phyloP scores from a whole-genome alignment of 2,113 vertebrate species.

The Scomber scombrus region DNA sequence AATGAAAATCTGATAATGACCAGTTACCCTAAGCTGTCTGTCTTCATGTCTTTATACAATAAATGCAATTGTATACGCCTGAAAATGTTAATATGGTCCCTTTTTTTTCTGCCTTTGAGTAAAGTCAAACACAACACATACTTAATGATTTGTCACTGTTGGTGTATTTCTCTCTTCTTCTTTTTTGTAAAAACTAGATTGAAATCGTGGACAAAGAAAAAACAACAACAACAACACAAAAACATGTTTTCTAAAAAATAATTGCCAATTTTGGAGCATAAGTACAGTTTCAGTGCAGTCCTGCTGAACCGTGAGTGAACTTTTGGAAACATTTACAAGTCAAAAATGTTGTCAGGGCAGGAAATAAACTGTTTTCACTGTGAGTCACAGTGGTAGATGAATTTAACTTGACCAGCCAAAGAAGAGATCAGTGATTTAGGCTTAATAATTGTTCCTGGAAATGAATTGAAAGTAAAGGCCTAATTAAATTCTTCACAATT shows the following conservation, averaged over 20 bases:
- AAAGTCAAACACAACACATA: constrained; percentile 32
- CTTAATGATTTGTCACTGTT: constrained; percentile 1
- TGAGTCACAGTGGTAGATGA: not conserved
- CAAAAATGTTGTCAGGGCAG: constrained; percentile 44
- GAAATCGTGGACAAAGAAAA: constrained; percentile 14
- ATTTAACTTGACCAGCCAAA: not conserved
- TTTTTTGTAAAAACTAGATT: constrained; percentile 1
- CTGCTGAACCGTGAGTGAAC: constrained; percentile 37
- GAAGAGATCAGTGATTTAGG: not conserved
- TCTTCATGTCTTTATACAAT: constrained; percentile 79
- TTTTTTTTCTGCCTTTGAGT: not conserved
- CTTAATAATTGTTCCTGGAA: not conserved
- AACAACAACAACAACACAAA: constrained; percentile 27
- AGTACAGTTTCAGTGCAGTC: constrained; percentile 39
- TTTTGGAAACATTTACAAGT: not conserved
- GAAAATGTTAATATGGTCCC: not conserved
- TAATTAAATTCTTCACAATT: too few species aligned
- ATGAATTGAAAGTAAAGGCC: not conserved
- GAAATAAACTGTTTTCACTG: constrained; percentile 37
- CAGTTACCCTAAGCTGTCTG: constrained; percentile 53
- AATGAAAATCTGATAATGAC: constrained; percentile 72
- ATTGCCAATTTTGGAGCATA: not conserved
- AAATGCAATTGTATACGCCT: constrained; percentile 77
- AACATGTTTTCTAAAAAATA: not conserved
- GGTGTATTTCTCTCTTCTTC: constrained; percentile 28